These are phyloP conservation scores for Rhogogaster chlorosoma DNA, from an alignment of 2,888 invertebrate genomes.

Conservation along the genomic window DNA sequence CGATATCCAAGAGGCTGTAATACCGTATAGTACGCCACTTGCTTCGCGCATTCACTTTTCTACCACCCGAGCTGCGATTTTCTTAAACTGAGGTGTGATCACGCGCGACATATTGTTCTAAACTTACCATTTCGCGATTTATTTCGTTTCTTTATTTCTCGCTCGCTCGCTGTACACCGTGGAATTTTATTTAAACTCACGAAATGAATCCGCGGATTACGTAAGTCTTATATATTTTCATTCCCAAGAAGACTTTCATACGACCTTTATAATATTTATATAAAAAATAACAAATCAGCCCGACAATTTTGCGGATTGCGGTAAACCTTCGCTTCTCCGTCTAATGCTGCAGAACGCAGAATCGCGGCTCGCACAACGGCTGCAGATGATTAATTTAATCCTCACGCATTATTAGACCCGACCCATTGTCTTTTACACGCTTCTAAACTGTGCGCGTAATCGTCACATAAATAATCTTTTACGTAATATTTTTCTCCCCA, in stretches of 20 bases:
- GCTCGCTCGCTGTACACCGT: background rate
- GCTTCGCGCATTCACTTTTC: background rate
- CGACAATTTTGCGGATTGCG: constrained; percentile 44
- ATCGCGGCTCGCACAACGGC: background rate
- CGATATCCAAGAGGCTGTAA: constrained; percentile 5
- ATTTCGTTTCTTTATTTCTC: background rate
- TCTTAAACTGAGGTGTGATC: background rate
- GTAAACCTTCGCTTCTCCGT: background rate
- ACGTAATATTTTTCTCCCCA: constrained; percentile 38
- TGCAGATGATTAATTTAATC: constrained; percentile 11
- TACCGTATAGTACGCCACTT: constrained; percentile 5
- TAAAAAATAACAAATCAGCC: background rate
- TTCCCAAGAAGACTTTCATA: background rate
- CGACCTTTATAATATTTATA: constrained; percentile 9
- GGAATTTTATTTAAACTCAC: background rate
- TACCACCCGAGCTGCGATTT: background rate
- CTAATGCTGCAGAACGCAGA: background rate
- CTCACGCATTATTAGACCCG: background rate
- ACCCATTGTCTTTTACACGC: constrained; percentile 37
- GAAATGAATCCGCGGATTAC: background rate
- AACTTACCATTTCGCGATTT: background rate
- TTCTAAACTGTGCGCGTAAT: constrained; percentile 20
- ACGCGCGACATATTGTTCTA: background rate
- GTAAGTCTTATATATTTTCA: background rate
- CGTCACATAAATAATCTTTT: constrained; percentile 43